These are phyloP conservation scores for Vannuccia rotundouncinata DNA, from an alignment of 2,888 invertebrate species.

Conservation along the genomic window DNA sequence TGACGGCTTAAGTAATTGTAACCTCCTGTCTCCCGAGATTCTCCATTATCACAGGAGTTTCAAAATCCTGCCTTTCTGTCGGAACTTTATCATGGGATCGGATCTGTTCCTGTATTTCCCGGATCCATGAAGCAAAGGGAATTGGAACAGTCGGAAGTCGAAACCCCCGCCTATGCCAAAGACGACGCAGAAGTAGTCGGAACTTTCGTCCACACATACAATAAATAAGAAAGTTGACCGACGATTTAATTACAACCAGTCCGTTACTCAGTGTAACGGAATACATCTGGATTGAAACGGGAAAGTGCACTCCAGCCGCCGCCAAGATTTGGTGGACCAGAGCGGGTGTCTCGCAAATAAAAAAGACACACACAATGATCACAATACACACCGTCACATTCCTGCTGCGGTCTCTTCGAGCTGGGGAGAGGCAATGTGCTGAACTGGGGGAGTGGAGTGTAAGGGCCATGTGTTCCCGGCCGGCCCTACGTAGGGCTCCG, in stretches of 20 bases:
- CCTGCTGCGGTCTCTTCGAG: constrained; percentile 34
- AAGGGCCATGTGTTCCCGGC: not conserved
- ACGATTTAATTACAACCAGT: constrained; percentile 36
- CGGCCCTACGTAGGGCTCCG: not conserved
- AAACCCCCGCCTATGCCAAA: not conserved
- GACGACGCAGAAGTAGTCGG: constrained; percentile 36
- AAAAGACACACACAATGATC: constrained; percentile 36
- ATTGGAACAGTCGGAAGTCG: no score
- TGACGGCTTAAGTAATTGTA: no score
- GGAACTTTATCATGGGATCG: no score
- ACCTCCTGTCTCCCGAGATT: no score
- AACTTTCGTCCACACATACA: constrained; percentile 39
- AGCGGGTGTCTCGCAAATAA: constrained; percentile 39
- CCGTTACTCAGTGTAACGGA: constrained; percentile 39
- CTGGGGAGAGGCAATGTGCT: not conserved
- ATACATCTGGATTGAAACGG: constrained; percentile 27
- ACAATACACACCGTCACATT: constrained; percentile 41
- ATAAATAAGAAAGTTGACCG: constrained; percentile 38
- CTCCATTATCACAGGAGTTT: no score
- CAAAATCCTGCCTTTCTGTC: no score
- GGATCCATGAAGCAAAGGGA: no score
- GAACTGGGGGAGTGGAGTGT: not conserved
- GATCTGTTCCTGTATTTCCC: no score
- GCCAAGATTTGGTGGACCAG: constrained; percentile 39
- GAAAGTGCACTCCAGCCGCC: not conserved